These are phyloP conservation scores for Eurystomus gularis DNA, from an alignment of 2,113 vertebrate species.

Conservation along the genomic window DNA sequence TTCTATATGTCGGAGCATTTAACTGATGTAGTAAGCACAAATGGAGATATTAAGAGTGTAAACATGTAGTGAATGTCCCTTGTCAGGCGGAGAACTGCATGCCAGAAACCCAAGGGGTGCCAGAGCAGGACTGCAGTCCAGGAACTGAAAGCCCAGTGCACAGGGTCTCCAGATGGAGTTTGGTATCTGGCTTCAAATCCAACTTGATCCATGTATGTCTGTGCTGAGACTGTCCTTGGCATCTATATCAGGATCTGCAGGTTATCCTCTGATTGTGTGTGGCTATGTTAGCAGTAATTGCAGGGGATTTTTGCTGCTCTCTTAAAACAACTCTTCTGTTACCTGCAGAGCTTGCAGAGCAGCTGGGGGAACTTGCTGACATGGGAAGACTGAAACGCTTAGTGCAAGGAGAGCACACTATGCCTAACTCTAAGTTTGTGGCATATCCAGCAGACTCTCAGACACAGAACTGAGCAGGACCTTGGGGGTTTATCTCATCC, in stretches of 20 bases:
- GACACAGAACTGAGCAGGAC: neutral
- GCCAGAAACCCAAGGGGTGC: neutral
- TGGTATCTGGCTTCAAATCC: neutral
- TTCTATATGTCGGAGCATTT: neutral
- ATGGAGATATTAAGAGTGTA: neutral
- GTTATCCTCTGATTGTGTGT: neutral
- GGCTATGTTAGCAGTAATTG: neutral
- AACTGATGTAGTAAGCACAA: neutral
- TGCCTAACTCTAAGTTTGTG: neutral
- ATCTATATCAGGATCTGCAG: neutral
- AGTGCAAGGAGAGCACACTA: neutral
- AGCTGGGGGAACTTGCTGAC: neutral
- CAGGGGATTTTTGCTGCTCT: neutral
- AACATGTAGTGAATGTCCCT: neutral
- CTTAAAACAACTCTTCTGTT: neutral
- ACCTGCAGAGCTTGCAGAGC: neutral
- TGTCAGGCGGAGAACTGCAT: neutral
- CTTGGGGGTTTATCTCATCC: neutral
- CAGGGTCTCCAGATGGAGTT: neutral
- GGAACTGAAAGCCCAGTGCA: neutral
- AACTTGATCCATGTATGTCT: accelerated
- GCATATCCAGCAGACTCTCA: neutral
- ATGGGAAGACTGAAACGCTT: neutral
- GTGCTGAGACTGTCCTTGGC: neutral
- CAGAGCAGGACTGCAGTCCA: neutral